phyloP scores from a whole-genome alignment of 2,113 vertebrate species.

The Hemibagrus wyckioides region DNA sequence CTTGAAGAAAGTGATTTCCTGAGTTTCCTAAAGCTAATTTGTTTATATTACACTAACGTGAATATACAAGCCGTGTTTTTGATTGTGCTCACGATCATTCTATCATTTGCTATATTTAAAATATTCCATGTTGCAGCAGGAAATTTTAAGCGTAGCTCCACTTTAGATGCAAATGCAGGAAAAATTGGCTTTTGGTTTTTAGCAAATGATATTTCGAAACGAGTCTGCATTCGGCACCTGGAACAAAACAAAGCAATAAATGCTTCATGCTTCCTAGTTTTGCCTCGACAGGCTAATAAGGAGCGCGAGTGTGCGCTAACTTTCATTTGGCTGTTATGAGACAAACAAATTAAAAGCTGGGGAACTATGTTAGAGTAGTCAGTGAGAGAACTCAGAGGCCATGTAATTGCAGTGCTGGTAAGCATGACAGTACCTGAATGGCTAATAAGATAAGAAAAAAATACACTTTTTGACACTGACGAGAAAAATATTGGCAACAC shows the following conservation, averaged over 20 bases:
- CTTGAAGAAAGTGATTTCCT: neutral
- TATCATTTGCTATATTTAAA: neutral
- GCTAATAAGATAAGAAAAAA: neutral
- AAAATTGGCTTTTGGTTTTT: neutral
- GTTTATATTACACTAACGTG: neutral
- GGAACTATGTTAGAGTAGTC: constrained; percentile 2
- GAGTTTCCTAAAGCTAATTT: neutral
- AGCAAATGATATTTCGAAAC: neutral
- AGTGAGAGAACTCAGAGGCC: constrained; percentile 6
- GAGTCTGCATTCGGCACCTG: neutral
- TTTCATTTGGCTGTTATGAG: constrained; percentile 14
- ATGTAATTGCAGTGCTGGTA: constrained; percentile 9
- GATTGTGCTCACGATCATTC: neutral
- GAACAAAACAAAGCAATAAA: constrained; percentile 14
- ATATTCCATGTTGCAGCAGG: neutral
- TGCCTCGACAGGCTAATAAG: constrained; percentile 4
- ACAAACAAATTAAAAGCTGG: constrained; percentile 29
- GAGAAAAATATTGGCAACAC: no score
- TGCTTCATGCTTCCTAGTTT: constrained; percentile 4
- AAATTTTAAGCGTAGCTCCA: neutral
- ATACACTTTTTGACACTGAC: neutral
- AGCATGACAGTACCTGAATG: neutral
- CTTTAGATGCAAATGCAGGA: neutral
- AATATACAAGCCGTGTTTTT: neutral
- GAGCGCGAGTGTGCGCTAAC: neutral